Percentiles rank a stretch among this genome's conserved stretches.
phyloP scores from a whole-genome alignment of 2,113 vertebrate genomes.

The Ctenodactylus gundi region DNA sequence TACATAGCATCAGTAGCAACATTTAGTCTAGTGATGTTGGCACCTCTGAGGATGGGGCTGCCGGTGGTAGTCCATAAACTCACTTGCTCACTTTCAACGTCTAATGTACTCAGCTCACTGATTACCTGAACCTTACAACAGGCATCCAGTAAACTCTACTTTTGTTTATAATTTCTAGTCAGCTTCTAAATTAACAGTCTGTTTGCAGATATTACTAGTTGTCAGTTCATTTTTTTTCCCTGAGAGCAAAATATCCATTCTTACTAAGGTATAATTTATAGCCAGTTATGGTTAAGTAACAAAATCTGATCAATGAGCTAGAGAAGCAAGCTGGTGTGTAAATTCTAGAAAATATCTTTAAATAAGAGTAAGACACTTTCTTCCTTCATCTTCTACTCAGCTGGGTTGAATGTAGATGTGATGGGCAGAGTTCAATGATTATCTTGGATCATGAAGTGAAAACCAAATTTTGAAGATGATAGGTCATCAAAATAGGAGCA shows the following conservation, averaged over 20 bases:
- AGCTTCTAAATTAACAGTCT: conserved; percentile 9
- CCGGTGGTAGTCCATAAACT: not conserved
- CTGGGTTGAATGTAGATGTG: not conserved
- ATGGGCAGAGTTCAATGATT: not conserved
- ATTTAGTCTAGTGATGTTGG: not conserved
- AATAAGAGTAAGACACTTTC: not conserved
- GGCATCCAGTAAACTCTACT: not conserved
- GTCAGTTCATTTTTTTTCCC: not conserved
- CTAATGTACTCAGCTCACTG: not conserved
- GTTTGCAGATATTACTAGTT: not conserved
- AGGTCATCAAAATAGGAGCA: not conserved
- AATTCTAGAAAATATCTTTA: conserved; percentile 14
- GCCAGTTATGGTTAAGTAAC: not conserved
- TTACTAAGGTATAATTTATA: not conserved
- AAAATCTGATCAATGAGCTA: conserved; percentile 5
- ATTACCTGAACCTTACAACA: not conserved
- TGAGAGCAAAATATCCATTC: not conserved
- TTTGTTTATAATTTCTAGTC: conserved; percentile 7
- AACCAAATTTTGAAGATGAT: conserved; percentile 15
- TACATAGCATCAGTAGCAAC: not conserved
- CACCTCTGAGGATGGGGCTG: not conserved
- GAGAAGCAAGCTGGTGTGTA: not conserved
- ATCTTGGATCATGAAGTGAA: conserved; percentile 2
- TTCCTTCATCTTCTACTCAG: not conserved
- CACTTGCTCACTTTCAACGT: conserved; percentile 2